phyloP scores from a whole-genome alignment of 2,113 vertebrate species.

The Oncorhynchus nerka region DNA sequence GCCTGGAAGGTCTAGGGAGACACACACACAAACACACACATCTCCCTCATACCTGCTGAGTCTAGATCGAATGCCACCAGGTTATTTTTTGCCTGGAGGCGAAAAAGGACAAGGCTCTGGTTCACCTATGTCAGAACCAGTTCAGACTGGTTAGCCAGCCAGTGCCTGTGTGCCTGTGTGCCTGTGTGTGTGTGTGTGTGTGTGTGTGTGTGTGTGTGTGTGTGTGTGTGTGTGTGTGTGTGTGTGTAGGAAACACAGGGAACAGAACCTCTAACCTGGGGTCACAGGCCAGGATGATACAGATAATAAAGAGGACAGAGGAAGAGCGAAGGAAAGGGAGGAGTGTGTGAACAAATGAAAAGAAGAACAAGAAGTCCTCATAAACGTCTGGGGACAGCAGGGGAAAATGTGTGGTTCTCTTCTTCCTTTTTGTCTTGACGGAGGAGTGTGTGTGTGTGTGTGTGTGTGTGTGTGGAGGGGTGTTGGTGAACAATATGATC shows the following conservation, averaged over 20 bases:
- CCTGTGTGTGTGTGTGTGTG: slow-evolving; percentile 31
- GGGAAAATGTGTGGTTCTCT: slow-evolving; percentile 55
- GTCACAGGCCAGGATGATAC: slow-evolving; percentile 66
- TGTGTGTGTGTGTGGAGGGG: neutral
- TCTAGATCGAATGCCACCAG: slow-evolving; percentile 84
- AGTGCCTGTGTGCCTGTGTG: neutral
- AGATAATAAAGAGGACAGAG: slow-evolving; percentile 30
- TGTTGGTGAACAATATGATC: slow-evolving; percentile 66
- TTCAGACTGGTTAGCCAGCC: slow-evolving; percentile 86
- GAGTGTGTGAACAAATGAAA: slow-evolving; percentile 59
- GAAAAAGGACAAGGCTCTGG: slow-evolving; percentile 76
- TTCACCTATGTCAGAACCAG: slow-evolving; percentile 81
- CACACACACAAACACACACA: slow-evolving; percentile 43
- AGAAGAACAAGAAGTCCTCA: slow-evolving; percentile 29
- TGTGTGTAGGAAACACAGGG: slow-evolving; percentile 69
- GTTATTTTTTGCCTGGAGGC: slow-evolving; percentile 78
- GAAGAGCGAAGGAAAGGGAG: slow-evolving; percentile 29
- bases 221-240: slow-evolving; percentile 17
- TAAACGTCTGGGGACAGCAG: slow-evolving; percentile 60
- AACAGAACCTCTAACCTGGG: slow-evolving; percentile 77
- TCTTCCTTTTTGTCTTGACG: slow-evolving; percentile 19
- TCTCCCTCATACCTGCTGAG: slow-evolving; percentile 79
- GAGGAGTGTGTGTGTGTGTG: no score
- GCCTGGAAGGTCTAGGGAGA: slow-evolving; percentile 87
- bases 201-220: slow-evolving; percentile 8